Percentiles rank a stretch among this genome's conserved stretches.
Conservation (phyloP, 2,888 invertebrate genomes). For the Latheticus oryzae region DNA sequence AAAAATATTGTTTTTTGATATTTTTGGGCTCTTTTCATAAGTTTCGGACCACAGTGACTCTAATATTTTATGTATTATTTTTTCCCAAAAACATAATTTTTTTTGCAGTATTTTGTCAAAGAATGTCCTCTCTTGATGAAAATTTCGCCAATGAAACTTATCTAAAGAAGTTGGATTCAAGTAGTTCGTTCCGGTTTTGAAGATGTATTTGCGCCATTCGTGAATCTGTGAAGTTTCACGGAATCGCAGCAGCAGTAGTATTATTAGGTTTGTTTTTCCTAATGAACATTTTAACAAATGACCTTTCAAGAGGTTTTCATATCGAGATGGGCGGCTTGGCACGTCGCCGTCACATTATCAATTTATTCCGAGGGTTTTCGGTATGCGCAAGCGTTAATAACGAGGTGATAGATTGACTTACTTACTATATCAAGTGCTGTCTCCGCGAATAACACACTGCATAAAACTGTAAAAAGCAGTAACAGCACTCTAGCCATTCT, state of each 20-base stretch:
- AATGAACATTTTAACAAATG: conserved; percentile 56
- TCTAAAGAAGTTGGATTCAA: conserved; percentile 2
- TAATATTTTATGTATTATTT: too few relatives aligned
- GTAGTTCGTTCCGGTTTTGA: conserved; percentile 19
- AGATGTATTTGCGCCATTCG: conserved; percentile 18
- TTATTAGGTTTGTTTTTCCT: conserved; percentile 52
- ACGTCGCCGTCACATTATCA: conserved; percentile 50
- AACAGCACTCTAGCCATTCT: conserved; percentile 47
- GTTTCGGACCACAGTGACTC: too few relatives aligned
- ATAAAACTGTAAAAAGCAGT: conserved; percentile 56
- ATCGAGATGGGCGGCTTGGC: conserved; percentile 43
- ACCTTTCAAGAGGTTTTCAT: conserved; percentile 50
- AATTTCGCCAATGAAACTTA: too few relatives aligned
- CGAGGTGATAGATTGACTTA: conserved; percentile 56
- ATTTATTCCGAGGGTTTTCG: conserved; percentile 47
- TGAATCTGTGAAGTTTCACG: conserved; percentile 25
- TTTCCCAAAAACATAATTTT: too few relatives aligned
- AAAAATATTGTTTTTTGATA: too few relatives aligned
- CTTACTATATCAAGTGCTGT: conserved; percentile 55
- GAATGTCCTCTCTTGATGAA: too few relatives aligned
- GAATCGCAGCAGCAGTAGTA: conserved; percentile 33
- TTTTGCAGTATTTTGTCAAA: conserved; percentile 32
- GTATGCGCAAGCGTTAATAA: conserved; percentile 51
- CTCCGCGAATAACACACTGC: conserved; percentile 52
- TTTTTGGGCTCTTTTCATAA: too few relatives aligned